These are phyloP conservation scores for Hormiphora californensis DNA, from an alignment of 37 sponge, comb jelly and placozoan species.

Conservation along the genomic window DNA sequence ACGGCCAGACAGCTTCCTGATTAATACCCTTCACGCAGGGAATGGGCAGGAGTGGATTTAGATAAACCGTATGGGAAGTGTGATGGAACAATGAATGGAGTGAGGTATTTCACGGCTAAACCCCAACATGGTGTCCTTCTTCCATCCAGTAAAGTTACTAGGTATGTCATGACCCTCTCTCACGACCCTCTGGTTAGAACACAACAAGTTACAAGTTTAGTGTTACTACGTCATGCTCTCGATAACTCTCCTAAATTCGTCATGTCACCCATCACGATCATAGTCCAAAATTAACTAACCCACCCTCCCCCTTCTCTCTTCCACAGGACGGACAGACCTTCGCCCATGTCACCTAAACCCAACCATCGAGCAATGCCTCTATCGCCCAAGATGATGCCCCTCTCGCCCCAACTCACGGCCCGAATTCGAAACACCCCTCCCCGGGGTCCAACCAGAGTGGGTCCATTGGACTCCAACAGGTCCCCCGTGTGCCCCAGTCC, in stretches of 20 bases:
- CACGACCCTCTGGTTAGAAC: background rate
- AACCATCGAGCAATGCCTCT: too few species aligned
- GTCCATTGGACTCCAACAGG: too few species aligned
- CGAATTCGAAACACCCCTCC: too few species aligned
- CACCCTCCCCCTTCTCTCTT: background rate
- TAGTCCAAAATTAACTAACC: background rate
- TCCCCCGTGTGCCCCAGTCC: too few species aligned
- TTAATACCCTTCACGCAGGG: background rate
- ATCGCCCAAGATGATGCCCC: too few species aligned
- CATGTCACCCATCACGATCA: background rate
- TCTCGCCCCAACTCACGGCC: too few species aligned
- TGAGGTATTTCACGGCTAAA: conserved; percentile 87
- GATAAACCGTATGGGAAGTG: conserved; percentile 84
- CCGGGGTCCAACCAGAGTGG: too few species aligned
- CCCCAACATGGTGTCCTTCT: conserved; percentile 64
- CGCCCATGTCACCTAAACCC: too few species aligned
- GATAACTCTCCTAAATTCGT: background rate
- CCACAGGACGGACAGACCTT: too few species aligned
- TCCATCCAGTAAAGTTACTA: background rate
- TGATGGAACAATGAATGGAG: conserved; percentile 80
- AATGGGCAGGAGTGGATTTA: conserved; percentile 84
- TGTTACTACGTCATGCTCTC: background rate
- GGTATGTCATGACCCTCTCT: too few species aligned
- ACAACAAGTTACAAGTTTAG: background rate
- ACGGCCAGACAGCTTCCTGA: too few species aligned